phyloP scores from a whole-genome alignment of 2,888 invertebrate genomes.

The Charanyca ferruginea region DNA sequence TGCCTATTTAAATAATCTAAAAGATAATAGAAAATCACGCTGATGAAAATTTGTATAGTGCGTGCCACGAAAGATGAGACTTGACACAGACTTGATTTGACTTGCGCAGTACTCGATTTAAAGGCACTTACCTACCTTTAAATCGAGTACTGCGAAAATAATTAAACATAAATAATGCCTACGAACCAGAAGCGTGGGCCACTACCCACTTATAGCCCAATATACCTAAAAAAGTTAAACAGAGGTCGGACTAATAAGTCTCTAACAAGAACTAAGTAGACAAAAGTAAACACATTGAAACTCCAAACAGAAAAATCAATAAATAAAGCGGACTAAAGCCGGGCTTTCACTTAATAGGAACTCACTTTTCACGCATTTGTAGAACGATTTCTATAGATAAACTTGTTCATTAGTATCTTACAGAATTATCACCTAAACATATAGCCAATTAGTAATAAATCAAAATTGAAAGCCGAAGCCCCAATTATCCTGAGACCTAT shows the following conservation, averaged over 20 bases:
- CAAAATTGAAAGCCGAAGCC: conserved; percentile 57
- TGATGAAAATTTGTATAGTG: too few relatives aligned
- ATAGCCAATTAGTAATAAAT: conserved; percentile 62
- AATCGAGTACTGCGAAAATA: too few relatives aligned
- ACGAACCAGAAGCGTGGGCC: neutral
- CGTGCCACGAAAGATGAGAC: too few relatives aligned
- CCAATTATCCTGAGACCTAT: conserved; percentile 61
- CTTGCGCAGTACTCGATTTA: too few relatives aligned
- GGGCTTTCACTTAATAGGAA: conserved; percentile 30
- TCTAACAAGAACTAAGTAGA: conserved; percentile 51
- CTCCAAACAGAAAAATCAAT: conserved; percentile 54
- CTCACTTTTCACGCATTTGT: conserved; percentile 31
- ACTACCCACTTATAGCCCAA: conserved; percentile 16
- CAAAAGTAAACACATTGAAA: conserved; percentile 56
- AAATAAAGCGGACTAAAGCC: conserved; percentile 43
- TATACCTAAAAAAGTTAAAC: conserved; percentile 33
- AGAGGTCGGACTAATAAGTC: conserved; percentile 46
- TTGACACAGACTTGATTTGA: too few relatives aligned
- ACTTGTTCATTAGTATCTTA: conserved; percentile 38
- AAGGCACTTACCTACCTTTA: too few relatives aligned
- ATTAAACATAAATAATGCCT: too few relatives aligned
- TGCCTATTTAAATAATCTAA: too few relatives aligned
- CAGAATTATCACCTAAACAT: conserved; percentile 47
- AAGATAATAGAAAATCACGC: too few relatives aligned
- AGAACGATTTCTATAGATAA: conserved; percentile 31